Percentiles rank a stretch among this genome's conserved stretches.
phyloP scores from a whole-genome alignment of 2,113 vertebrate species.

The Illadopsis cleaveri region DNA sequence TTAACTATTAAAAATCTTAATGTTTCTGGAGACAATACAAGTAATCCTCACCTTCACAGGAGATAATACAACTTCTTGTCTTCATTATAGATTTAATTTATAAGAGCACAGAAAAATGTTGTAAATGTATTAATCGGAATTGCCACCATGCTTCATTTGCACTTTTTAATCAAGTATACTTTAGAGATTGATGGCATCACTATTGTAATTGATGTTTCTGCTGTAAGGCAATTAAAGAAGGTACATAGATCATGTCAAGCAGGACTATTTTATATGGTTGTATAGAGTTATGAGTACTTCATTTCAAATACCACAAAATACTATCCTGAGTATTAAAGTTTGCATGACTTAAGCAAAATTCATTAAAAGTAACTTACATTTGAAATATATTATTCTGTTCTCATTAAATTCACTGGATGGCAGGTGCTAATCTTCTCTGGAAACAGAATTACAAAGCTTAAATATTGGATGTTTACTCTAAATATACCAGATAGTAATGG shows the following conservation, averaged over 20 bases:
- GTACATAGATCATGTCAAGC: conserved; percentile 42
- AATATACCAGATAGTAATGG: not conserved
- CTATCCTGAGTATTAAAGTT: not conserved
- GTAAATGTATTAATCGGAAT: conserved; percentile 33
- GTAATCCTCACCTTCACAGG: not conserved
- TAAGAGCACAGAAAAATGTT: not conserved
- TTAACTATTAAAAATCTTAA: not conserved
- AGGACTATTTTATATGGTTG: not conserved
- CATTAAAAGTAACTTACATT: not conserved
- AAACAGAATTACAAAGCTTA: not conserved
- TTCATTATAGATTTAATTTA: conserved; percentile 30
- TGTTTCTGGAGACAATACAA: not conserved
- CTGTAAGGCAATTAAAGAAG: conserved; percentile 31
- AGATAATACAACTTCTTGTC: not conserved
- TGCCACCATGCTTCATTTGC: conserved; percentile 22
- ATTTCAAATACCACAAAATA: not conserved
- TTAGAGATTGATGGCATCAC: conserved; percentile 43
- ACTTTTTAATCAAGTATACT: conserved; percentile 41
- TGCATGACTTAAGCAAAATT: not conserved
- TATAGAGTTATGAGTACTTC: not conserved
- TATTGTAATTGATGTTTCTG: conserved; percentile 30
- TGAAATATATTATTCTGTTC: not conserved
- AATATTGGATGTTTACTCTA: not conserved
- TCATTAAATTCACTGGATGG: not conserved
- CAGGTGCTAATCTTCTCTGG: not conserved